Evolutionary conservation across 2,888 invertebrate species (phyloP).

Genomic region (Therioaphis trifolii): DNA sequence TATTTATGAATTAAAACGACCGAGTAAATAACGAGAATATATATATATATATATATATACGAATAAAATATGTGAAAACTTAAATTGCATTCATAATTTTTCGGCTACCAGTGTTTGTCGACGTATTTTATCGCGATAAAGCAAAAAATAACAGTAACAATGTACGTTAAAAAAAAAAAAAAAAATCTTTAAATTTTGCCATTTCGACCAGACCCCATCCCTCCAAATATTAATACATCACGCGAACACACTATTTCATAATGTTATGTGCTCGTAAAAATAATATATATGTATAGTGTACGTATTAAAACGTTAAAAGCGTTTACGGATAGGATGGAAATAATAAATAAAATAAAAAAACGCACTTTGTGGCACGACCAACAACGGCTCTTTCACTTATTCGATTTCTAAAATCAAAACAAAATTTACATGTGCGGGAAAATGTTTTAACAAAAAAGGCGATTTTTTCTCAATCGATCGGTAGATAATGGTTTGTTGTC

Average conservation of each 20-base stretch:
- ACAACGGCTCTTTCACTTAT: neutral
- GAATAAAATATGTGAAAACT: no score
- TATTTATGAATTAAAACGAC: no score
- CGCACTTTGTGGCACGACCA: neutral
- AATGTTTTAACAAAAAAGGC: neutral
- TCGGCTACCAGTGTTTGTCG: neutral
- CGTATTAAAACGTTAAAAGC: conserved; percentile 36
- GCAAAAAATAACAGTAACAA: neutral
- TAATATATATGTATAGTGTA: neutral
- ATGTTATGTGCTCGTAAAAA: conserved; percentile 6
- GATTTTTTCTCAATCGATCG: neutral
- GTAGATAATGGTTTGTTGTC: no score
- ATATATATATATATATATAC: no score
- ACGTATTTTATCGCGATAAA: neutral
- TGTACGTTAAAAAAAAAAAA: neutral
- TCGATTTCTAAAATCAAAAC: neutral
- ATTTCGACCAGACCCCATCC: neutral
- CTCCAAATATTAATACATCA: neutral
- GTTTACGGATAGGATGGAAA: neutral
- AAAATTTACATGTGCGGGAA: no score
- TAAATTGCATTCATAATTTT: neutral
- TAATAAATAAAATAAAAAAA: neutral
- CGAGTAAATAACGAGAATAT: no score
- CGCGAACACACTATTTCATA: neutral
- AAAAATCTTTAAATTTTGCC: neutral